Base-by-base conservation (phyloP, 37 sponge, comb jelly and placozoan species). In the Ianthella basta region DNA sequence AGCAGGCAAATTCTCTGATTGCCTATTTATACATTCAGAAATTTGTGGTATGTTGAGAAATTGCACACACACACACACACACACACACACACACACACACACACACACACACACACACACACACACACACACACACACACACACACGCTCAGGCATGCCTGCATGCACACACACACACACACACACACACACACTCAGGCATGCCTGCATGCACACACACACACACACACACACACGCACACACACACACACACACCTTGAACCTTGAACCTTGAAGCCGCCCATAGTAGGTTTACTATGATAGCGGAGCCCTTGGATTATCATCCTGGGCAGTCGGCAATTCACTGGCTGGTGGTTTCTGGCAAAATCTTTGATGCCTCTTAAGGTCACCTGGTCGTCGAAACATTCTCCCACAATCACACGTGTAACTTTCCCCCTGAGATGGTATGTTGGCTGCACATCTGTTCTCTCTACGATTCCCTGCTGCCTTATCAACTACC, bases 401-500 rank as follows among this genome's bases (percentile, higher is more conserved):
- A 56, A 56, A 56, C 59, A 56, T 56, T 56, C 59, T 56, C 18
- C 59, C 59, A 56, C 59, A 56, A 15, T 18, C 59, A 56, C 18
- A 18, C 59, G 18, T 19, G 59, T 56, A 56, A 56, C 59, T 18
- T n/a, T n/a, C n/a, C 18, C 59, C 59, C 15, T 56, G 15, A 56
- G 16, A 18, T 56, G 59, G 59, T 18, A 56, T 68, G 72, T 68
- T 68, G 16, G 72, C 72, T 32, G 72, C 72, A 68, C 16, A 68
- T 32, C 33, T 68, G 72, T 68, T 68, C 72, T 29, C 34, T 56
- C 59, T 18, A 56, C 59, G 59, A 19, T 56, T 56, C 15, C 16
- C 59, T 56, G 59, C 59, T 56, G 59, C 59, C 72, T 68, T 68
- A 68, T 68, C 72, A 68, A 68, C 24, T 32, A n/a, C 79, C 41